Evolutionary conservation across 2,797 vertebrate genomes (phyloP), one percentile per base, ranked within the genome.

Genomic region (Semaprochilodus insignis): DNA sequence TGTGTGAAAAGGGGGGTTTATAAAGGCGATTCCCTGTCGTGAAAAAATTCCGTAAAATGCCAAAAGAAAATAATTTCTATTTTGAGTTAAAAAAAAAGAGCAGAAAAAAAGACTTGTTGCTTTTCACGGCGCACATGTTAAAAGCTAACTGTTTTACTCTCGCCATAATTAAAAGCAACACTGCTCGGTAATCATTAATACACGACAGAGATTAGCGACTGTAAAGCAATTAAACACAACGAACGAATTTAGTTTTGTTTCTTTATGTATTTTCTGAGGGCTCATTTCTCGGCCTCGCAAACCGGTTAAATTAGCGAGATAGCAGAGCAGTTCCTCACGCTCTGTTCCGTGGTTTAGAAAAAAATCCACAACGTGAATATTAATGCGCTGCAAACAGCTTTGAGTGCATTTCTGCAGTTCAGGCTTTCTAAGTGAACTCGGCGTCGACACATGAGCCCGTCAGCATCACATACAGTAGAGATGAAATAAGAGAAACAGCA

Each of bases 221-320:
- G 60, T 73, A 67, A 74, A 59, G 52, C 40, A 67, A 74, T 78
- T 73, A 19, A 60, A 21, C 66, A 27, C 70, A 57, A 19, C 62
- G 40, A 19, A 44, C 17, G 23, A 54, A n/a, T 48, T 65, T 13
- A 4, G 1, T 8, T 59, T 48, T 27, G 1, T 65, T 74, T 48
- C 17, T 44, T 25, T 34, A 8, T 59, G 6, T 54, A 36, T 57
- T 67, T 4, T 40, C 15, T 48, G 31, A 48, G 19, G 44, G 7
- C 40, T 25, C 23, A 6, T 48, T 3, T 7, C 44, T 51, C 36
- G 54, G 17, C 34, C 17, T 66, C 34, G 65, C 17, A 62, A 25
- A 25, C n/a, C 23, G 5, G 25, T 65, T 31, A 31, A 31, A 65
- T 34, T 21, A 40, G 17, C 34, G 21, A 40, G 31, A 19, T 66